Evolutionary conservation across 2,888 invertebrate genomes (phyloP).

Genomic region (Pollenia griseotomentosa): DNA sequence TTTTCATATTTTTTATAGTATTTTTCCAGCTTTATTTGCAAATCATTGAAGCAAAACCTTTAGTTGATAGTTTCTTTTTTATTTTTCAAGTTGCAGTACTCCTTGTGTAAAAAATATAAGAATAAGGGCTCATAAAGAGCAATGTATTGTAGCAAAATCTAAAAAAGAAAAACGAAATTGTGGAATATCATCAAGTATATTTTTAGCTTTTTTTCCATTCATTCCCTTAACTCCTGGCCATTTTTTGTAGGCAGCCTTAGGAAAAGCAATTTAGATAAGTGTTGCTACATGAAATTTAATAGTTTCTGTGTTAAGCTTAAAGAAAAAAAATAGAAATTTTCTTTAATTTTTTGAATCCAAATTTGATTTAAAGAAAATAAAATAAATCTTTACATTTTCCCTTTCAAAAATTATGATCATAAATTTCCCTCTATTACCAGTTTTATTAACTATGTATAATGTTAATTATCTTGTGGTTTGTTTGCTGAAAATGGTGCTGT

Average conservation of each 20-base stretch:
- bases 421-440: no score
- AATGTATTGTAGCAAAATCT: constrained; percentile 1
- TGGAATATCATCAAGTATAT: constrained; percentile 7
- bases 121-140: constrained; percentile 20
- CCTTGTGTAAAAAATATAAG: neutral
- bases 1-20: neutral
- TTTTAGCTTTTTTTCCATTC: neutral
- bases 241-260: neutral
- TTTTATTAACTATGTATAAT: neutral
- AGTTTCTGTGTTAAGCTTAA: neutral
- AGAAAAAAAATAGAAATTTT: neutral
- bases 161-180: neutral
- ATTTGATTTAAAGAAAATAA: neutral
- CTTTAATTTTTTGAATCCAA: neutral
- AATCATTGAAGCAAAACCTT: constrained; percentile 53
- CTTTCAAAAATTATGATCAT: no score
- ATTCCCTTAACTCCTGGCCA: neutral
- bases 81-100: neutral
- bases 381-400: no score
- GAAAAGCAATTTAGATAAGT: constrained; percentile 26
- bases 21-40: neutral
- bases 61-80: constrained; percentile 9
- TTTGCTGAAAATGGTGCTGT: constrained; percentile 21
- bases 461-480: neutral
- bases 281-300: constrained; percentile 10